Evolutionary conservation across 2,797 vertebrate species (phyloP), one percentile per base, ranked within the genome.

Genomic region (Lepilemur septentrionalis): DNA sequence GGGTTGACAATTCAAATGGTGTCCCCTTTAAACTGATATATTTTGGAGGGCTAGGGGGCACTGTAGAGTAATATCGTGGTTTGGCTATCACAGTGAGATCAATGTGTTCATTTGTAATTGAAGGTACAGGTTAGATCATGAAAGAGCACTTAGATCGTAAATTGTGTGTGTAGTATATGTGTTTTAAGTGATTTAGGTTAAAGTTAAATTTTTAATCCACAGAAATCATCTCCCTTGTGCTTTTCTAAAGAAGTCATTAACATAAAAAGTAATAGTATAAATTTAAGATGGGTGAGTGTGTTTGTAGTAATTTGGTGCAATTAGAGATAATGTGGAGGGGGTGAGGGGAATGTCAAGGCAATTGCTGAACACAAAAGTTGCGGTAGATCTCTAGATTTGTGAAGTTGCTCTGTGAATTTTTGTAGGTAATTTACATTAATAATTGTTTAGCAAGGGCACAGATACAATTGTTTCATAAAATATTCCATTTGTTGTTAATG

Each of bases 31-130:
- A 87, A 41, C 82, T 72, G 82, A 18, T 65, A 41, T 0, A 43
- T 52, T 23, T 95, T 93, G 63, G 30, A 79, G 79, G 70, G 94
- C 76, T 97, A 97, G 97, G 91, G 96, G 97, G 96, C 97, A 75
- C 91, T 96, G 78, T 94, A 67, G 48, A 96, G 97, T 90, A 94
- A 89, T 35, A 6, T n/a, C 82, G 2, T 50, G 55, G 32, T 85
- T 81, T 86, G 79, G 25, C 61, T 89, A 6, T 91, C 43, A 46
- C 52, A 35, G 6, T 76, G 48, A 95, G 70, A 91, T 96, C 89
- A 78, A 57, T 91, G 79, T 57, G 22, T 86, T 95, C 50, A 18
- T 89, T 96, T 96, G 88, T 95, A 82, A 93, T 89, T 91, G 79
- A 84, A 97, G 83, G 78, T 89, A 78, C 83, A 30, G 73, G 79